phyloP scores from a whole-genome alignment of 1,140 invertebrate species.

The Drosophila nigromelanica region DNA sequence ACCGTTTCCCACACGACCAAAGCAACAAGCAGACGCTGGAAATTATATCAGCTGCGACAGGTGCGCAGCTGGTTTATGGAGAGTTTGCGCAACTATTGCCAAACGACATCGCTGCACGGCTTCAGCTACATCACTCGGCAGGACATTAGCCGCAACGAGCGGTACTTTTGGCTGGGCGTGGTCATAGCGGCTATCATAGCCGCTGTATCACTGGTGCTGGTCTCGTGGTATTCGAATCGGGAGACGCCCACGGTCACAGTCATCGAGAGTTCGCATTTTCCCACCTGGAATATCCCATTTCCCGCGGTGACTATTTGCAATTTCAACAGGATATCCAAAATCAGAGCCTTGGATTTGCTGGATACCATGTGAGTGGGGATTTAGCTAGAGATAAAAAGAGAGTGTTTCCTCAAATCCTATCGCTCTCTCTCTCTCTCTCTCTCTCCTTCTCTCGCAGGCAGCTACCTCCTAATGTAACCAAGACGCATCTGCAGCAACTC shows the following conservation, averaged over 20 bases:
- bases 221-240: slow-evolving; percentile 84
- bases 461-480: slow-evolving; percentile 57
- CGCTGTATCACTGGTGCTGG: slow-evolving; percentile 83
- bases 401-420: too few species aligned
- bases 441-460: slow-evolving; percentile 33
- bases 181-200: slow-evolving; percentile 83
- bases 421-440: neutral
- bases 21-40: neutral
- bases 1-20: neutral
- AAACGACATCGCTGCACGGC: slow-evolving; percentile 83
- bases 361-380: slow-evolving; percentile 77
- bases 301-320: slow-evolving; percentile 87
- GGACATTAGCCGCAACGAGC: slow-evolving; percentile 65
- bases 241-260: slow-evolving; percentile 85
- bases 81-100: slow-evolving; percentile 83
- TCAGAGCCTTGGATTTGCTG: slow-evolving; percentile 59
- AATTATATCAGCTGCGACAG: slow-evolving; percentile 20
- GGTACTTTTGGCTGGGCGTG: slow-evolving; percentile 84
- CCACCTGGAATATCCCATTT: slow-evolving; percentile 89
- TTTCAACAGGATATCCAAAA: slow-evolving; percentile 85
- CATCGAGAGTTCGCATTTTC: slow-evolving; percentile 88
- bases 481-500: slow-evolving; percentile 52
- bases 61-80: slow-evolving; percentile 65
- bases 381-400: neutral
- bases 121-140: slow-evolving; percentile 78